phyloP scores from a whole-genome alignment of 2,888 invertebrate species.

The Gonocerus acuteangulatus region DNA sequence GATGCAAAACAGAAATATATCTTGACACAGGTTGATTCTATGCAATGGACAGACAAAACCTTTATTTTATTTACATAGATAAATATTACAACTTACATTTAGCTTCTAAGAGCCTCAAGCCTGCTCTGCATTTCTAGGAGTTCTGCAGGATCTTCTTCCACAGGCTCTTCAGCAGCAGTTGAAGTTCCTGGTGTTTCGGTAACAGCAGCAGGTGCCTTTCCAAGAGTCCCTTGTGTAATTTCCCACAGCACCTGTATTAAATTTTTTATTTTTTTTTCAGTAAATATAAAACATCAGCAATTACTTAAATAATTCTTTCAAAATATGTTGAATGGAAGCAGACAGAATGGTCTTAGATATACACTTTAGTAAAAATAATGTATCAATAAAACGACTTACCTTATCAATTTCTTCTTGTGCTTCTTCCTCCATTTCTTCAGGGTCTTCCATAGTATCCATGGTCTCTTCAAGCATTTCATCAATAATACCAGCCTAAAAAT shows the following conservation, averaged over 20 bases:
- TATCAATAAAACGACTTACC: slow-evolving; percentile 52
- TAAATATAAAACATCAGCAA: not conserved
- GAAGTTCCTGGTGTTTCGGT: slow-evolving; percentile 47
- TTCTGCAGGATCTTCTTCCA: slow-evolving; percentile 52
- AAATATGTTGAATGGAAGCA: not conserved
- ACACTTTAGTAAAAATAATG: too few species aligned
- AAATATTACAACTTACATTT: slow-evolving; percentile 42
- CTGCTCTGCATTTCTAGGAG: slow-evolving; percentile 88
- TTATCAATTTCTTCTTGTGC: slow-evolving; percentile 90
- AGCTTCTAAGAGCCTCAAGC: slow-evolving; percentile 79
- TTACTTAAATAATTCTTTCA: too few species aligned
- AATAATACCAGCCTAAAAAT: slow-evolving; percentile 80
- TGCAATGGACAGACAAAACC: too few species aligned
- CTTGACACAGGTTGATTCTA: too few species aligned
- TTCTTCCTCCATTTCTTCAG: slow-evolving; percentile 92
- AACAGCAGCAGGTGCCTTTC: slow-evolving; percentile 71
- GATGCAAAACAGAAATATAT: too few species aligned
- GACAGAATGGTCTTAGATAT: too few species aligned
- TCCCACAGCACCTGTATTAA: slow-evolving; percentile 67
- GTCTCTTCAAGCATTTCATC: slow-evolving; percentile 99
- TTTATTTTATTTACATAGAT: too few species aligned
- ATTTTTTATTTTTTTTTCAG: not conserved
- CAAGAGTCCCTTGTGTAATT: slow-evolving; percentile 82
- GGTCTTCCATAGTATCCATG: slow-evolving; percentile 84
- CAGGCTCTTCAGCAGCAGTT: slow-evolving; percentile 56